Percentiles rank a stretch among this genome's conserved stretches.
These are phyloP conservation scores for Muscicapa adusta DNA, from an alignment of 2,113 vertebrate species.

Conservation along the genomic window DNA sequence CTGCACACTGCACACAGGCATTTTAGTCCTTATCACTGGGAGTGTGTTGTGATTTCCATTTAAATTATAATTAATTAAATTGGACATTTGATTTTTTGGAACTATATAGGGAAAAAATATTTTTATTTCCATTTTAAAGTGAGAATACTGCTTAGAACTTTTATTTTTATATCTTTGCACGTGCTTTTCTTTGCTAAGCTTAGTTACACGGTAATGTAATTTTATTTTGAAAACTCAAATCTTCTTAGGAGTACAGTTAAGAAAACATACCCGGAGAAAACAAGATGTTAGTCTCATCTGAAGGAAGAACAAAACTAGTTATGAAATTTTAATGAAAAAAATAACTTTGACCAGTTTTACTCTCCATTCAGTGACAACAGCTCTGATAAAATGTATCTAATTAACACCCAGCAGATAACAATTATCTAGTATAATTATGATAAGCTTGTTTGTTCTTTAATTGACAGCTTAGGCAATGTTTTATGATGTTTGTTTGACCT, in stretches of 20 bases:
- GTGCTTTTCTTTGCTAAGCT: not conserved
- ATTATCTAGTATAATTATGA: constrained; percentile 48
- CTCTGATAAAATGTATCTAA: constrained; percentile 46
- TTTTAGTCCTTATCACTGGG: not conserved
- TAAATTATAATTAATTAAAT: not conserved
- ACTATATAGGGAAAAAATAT: not conserved
- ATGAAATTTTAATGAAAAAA: not conserved
- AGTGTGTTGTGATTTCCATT: not conserved
- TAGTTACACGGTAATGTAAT: not conserved
- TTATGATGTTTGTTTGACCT: constrained; percentile 60
- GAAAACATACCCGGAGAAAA: not conserved
- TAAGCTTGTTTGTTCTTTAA: constrained; percentile 57
- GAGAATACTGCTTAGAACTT: not conserved
- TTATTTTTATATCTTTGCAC: not conserved
- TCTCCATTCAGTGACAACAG: constrained; percentile 9
- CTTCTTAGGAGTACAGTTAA: not conserved
- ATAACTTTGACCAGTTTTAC: not conserved
- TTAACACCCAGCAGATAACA: constrained; percentile 59
- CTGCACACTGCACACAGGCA: not conserved
- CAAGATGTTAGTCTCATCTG: not conserved
- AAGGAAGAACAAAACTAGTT: not conserved
- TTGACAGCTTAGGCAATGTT: constrained; percentile 45
- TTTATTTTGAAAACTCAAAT: not conserved
- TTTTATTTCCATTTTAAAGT: not conserved
- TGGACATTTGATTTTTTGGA: not conserved